Conservation (phyloP, 2,113 vertebrate genomes). For the Excalfactoria chinensis region DNA sequence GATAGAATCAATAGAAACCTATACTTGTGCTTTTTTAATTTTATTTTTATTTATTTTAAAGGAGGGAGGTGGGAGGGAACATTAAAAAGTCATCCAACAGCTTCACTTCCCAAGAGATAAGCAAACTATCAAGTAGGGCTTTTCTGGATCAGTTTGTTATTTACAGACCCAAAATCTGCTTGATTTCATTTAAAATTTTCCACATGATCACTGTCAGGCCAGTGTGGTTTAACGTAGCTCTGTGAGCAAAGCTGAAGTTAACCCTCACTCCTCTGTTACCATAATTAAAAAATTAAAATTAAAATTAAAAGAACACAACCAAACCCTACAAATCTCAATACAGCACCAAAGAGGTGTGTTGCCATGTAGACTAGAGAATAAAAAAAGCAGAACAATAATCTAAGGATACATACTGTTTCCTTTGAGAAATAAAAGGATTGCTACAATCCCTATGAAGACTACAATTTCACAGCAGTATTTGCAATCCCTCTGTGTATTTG, state of each 20-base stretch:
- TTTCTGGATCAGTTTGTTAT: background rate
- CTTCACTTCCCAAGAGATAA: background rate
- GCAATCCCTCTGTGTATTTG: background rate
- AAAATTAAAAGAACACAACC: background rate
- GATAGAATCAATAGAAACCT: too few relatives aligned
- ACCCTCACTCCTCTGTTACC: background rate
- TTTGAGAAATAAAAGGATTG: background rate
- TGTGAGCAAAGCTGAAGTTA: background rate
- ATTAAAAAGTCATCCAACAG: background rate
- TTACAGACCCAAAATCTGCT: background rate
- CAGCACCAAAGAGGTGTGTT: background rate
- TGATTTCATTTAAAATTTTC: background rate
- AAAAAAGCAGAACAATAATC: background rate
- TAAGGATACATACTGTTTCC: accelerated
- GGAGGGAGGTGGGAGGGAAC: too few relatives aligned
- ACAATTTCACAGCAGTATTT: background rate
- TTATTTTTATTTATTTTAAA: too few relatives aligned
- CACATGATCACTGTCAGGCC: background rate
- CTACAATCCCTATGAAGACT: background rate
- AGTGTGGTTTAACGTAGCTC: background rate
- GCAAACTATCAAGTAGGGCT: background rate
- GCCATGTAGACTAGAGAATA: background rate
- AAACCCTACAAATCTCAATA: background rate
- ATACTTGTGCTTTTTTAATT: too few relatives aligned
- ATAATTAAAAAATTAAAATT: too few relatives aligned